phyloP scores from a whole-genome alignment of 92 coral and sea anemone species.

The Zoanthus sansibaricus region DNA sequence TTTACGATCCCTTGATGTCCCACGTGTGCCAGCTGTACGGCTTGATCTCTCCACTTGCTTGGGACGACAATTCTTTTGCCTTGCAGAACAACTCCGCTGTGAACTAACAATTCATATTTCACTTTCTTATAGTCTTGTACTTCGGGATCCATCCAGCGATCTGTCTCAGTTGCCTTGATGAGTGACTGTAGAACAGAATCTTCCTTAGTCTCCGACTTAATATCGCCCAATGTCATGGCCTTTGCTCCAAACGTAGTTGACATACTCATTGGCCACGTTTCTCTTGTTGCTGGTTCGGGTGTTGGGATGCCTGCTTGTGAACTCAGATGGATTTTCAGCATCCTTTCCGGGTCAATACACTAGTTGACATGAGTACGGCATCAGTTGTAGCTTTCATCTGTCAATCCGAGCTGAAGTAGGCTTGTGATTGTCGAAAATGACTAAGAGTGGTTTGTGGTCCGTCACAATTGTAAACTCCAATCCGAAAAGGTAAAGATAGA shows the following conservation, averaged over 20 bases:
- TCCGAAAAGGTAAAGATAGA: too few relatives aligned
- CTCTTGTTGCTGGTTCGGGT: constrained; percentile 3
- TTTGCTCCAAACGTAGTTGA: constrained; percentile 61
- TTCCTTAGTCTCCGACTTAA: constrained; percentile 61
- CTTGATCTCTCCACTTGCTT: neutral
- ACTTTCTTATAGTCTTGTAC: constrained; percentile 55
- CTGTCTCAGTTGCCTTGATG: constrained; percentile 54
- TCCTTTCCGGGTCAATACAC: neutral
- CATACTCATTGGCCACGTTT: constrained; percentile 53
- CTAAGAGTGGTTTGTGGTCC: too few relatives aligned
- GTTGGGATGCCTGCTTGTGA: neutral
- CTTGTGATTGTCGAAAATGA: too few relatives aligned
- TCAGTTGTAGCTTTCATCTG: too few relatives aligned
- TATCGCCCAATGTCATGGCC: constrained; percentile 69
- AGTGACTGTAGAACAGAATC: constrained; percentile 46
- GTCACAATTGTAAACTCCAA: too few relatives aligned
- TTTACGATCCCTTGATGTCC: neutral
- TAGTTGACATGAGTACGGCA: too few relatives aligned
- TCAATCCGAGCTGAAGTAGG: too few relatives aligned
- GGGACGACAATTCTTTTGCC: constrained; percentile 54
- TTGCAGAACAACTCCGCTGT: constrained; percentile 27
- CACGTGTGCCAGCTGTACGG: constrained; percentile 16
- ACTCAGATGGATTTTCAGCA: constrained; percentile 5
- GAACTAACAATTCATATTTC: constrained; percentile 64
- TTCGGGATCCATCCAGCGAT: constrained; percentile 52